Base-by-base conservation (phyloP, 2,888 invertebrate genomes). In the Idaea biselata region DNA sequence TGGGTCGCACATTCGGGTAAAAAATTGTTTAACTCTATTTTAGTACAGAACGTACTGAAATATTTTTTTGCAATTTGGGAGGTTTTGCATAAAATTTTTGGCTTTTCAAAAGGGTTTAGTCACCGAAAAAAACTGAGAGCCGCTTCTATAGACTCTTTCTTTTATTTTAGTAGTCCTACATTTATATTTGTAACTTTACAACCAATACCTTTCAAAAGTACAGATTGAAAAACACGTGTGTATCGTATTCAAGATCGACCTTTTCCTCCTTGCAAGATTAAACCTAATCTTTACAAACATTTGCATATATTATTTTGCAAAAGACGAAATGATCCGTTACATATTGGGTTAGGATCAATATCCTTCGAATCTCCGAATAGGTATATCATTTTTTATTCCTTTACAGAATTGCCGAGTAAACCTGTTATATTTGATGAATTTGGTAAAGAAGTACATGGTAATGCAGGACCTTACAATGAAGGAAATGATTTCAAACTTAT, bases 391-490 rank as follows among this genome's bases (percentile, higher is more conserved):
- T 55, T 55, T 16, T 55, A 17, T 44, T 60, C 68, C 67, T 65
- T 84, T 82, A 61, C 94, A 96, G 96, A 96, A 78, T 95, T 96
- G 63, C 96, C 96, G 14, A 93, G 94, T 74, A 95, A 94, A 78
- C 96, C 96, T 64, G 94, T 93, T 74, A 95, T 96, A 78, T 94
- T 95, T 79, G 95, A 96, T 83, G 95, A 95, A 77, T 93, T 93
- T 71, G 96, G 95, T 33, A 94, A 94, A 75, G 94, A 95, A 76
- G 93, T 96, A 64, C 86, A 93, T 61, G 86, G 83, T 53, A 88
- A 93, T 17, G 96, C 96, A 31, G 96, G 96, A 60, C 96, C 96
- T 61, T 96, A 96, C 87, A 94, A 94, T 79, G 96, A 96, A 87
- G 96, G 95, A 55, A 94, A 94, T 54, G 94, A 94, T 74, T 94